Conservation (phyloP, 2,113 vertebrate species). For the Triplophysa dalaica region DNA sequence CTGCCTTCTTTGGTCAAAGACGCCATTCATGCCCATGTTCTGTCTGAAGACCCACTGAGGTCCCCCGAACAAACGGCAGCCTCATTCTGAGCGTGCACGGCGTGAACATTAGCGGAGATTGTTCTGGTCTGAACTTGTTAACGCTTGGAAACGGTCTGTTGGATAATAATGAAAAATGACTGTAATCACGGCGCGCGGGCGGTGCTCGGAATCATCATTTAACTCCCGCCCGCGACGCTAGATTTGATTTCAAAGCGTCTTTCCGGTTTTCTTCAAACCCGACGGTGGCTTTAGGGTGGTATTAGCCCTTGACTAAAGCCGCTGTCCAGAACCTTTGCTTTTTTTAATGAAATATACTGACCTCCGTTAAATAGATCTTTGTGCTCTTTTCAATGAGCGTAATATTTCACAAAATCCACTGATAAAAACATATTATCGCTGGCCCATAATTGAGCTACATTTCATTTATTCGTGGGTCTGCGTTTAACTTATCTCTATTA, state of each 20-base stretch:
- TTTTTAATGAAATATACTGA: slow-evolving; percentile 37
- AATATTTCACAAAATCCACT: slow-evolving; percentile 37
- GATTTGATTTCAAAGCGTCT: slow-evolving; percentile 38
- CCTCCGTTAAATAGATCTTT: slow-evolving; percentile 15
- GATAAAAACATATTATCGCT: slow-evolving; percentile 34
- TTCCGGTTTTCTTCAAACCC: slow-evolving; percentile 18
- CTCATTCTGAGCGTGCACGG: neutral
- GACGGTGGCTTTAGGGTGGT: neutral
- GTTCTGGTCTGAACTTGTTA: slow-evolving; percentile 43
- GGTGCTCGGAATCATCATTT: slow-evolving; percentile 38
- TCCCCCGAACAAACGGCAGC: neutral
- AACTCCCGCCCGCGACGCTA: slow-evolving; percentile 13
- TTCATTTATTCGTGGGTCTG: slow-evolving; percentile 26
- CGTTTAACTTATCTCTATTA: slow-evolving; percentile 42
- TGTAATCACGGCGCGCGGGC: slow-evolving; percentile 44
- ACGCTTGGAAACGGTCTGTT: slow-evolving; percentile 37
- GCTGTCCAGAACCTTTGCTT: neutral
- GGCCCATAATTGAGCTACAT: slow-evolving; percentile 45
- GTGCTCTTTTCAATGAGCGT: slow-evolving; percentile 30
- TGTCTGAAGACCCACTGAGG: neutral
- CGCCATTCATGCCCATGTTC: neutral
- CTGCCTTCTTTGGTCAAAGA: slow-evolving; percentile 22
- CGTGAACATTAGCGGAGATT: slow-evolving; percentile 35
- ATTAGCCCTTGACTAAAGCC: slow-evolving; percentile 3
- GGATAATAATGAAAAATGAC: slow-evolving; percentile 52